These are phyloP conservation scores for Cerastis leucographa DNA, from an alignment of 2,888 invertebrate species.

Conservation along the genomic window DNA sequence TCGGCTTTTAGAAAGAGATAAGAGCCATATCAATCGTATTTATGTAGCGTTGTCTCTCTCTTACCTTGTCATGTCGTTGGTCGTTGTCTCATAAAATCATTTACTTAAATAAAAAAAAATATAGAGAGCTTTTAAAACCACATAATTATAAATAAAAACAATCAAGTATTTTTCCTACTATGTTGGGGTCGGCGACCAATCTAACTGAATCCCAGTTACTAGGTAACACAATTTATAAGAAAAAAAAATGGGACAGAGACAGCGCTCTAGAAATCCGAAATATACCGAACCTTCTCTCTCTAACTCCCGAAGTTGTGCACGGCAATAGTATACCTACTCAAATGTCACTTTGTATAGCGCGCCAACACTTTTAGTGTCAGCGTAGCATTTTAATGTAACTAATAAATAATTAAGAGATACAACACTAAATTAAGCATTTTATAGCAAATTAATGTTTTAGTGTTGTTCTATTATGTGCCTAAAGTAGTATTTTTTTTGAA, in stretches of 20 bases:
- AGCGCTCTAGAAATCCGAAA: constrained; percentile 13
- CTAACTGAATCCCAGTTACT: too few species aligned
- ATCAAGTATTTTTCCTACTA: constrained; percentile 2
- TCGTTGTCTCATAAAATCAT: constrained; percentile 1
- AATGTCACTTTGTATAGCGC: constrained; percentile 37
- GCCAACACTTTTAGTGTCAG: constrained; percentile 48
- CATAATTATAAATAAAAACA: constrained; percentile 9
- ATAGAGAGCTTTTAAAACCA: constrained; percentile 44
- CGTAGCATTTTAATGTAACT: constrained; percentile 36
- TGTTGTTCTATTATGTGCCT: constrained; percentile 13
- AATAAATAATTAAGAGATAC: constrained; percentile 50
- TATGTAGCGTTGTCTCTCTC: constrained; percentile 15
- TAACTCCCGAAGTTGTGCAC: constrained; percentile 9
- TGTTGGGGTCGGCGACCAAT: background rate
- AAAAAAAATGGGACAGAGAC: background rate
- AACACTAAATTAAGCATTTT: constrained; percentile 48
- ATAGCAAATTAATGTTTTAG: constrained; percentile 39
- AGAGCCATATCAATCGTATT: background rate
- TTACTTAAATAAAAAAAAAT: constrained; percentile 17
- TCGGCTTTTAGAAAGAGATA: constrained; percentile 30
- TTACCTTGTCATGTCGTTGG: constrained; percentile 4
- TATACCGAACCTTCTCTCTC: constrained; percentile 10
- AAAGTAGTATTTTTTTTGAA: constrained; percentile 8
- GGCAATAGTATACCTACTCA: constrained; percentile 20
- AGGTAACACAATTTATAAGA: background rate